Base-by-base conservation (phyloP, 92 coral and sea anemone species). In the Pocillopora grandis region DNA sequence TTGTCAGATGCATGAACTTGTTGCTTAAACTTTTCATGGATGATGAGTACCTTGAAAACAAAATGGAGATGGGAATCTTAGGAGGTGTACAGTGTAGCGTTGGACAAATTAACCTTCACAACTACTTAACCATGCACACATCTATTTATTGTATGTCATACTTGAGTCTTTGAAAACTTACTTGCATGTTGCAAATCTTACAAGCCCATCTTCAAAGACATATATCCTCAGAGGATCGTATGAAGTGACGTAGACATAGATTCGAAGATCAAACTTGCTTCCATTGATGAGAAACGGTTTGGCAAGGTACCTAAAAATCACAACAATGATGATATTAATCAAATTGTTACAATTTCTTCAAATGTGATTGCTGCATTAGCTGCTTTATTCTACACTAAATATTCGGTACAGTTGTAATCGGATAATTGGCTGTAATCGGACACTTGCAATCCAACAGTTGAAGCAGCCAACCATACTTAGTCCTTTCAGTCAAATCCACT, bases 131-230 rank as follows among this genome's bases (percentile, higher is more conserved):
- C 10, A 27, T 35, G 14, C 7, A 42, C 52, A 3, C 52, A 42
- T 42, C 8, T 42, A 3, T 42, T 42, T 42, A 42, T 27, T 27
- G 31, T 27, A 42, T 7, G 52, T 42, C 8, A 42, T 42, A 3
- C 52, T 42, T 42, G 52, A 3, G 52, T 42, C 52, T 2, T 42
- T 7, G 5, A 42, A 33, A 5, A 75, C 98, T 89, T 90, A 96
- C 94, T 96, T 96, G 98, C 99, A 97, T 12, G 99, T 97, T 33
- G 99, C 99, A 92, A 97, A 97, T 79, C 99, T 89, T 23, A 95
- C 96, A 59, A 97, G 94, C 36, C 99, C 99, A 84, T 97, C 99
- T 80, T 97, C 99, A 80, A 97, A 97, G 49, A 97, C 93, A 79
- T 97, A 97, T 67, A 97, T 86, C 76, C 99, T 86, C 11, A 97